A percentile compares a stretch with the other conserved stretches of the same genome.
These are phyloP conservation scores for Drosophila mimica DNA, from an alignment of 2,888 invertebrate species.

Conservation along the genomic window DNA sequence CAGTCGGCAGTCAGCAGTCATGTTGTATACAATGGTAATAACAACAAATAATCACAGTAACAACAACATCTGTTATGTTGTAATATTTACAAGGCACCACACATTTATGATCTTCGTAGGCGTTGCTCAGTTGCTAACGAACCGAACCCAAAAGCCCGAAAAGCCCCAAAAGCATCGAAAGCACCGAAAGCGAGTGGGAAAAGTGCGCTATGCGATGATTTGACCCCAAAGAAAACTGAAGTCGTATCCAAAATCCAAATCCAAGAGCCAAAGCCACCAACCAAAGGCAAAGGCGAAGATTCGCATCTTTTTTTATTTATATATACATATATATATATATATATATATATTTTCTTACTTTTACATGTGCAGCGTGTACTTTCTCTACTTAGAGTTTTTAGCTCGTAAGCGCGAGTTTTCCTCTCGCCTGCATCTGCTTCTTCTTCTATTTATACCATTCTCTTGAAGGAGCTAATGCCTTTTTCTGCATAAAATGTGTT, in stretches of 20 bases:
- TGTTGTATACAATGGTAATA: constrained; percentile 30
- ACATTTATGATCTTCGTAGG: constrained; percentile 41
- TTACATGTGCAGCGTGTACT: constrained; percentile 75
- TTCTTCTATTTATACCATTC: constrained; percentile 29
- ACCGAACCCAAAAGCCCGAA: constrained; percentile 24
- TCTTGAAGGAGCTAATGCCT: constrained; percentile 30
- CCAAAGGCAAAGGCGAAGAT: constrained; percentile 68
- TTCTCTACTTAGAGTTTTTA: constrained; percentile 79
- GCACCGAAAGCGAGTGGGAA: constrained; percentile 70
- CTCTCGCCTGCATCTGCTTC: constrained; percentile 31
- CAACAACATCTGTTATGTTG: constrained; percentile 58
- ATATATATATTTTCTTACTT: constrained; percentile 53
- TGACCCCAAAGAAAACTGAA: constrained; percentile 71
- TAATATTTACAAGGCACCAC: constrained; percentile 68
- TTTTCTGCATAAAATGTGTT: neutral
- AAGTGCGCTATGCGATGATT: constrained; percentile 69
- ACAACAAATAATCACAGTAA: constrained; percentile 18
- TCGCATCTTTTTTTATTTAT: constrained; percentile 65
- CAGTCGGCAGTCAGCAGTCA: constrained; percentile 39
- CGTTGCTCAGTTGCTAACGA: constrained; percentile 26
- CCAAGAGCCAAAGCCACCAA: constrained; percentile 31
- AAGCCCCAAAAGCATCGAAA: neutral
- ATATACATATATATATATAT: neutral
- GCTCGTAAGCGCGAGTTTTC: constrained; percentile 64
- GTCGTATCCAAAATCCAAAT: constrained; percentile 66